Evolutionary conservation across 2,113 vertebrate species (phyloP).

Genomic region (Stegastes partitus): DNA sequence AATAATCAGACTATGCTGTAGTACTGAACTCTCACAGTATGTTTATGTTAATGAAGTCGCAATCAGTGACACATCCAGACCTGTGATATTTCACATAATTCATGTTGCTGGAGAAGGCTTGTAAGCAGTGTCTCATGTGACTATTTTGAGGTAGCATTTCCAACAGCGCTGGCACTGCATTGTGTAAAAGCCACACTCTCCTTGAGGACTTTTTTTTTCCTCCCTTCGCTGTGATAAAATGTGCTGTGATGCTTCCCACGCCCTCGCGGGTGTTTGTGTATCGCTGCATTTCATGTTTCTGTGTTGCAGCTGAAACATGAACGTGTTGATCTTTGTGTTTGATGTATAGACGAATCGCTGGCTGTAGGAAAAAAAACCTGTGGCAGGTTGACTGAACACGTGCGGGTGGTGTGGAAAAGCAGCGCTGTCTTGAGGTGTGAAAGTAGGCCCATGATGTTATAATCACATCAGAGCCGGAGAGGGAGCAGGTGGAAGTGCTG

Average conservation of each 20-base stretch:
- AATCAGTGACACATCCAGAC: neutral
- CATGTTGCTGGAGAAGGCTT: conserved; percentile 23
- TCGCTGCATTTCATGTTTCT: conserved; percentile 37
- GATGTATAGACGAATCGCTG: conserved; percentile 18
- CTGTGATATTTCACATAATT: conserved; percentile 21
- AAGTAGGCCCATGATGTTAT: conserved; percentile 15
- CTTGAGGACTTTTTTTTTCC: conserved; percentile 33
- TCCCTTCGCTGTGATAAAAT: conserved; percentile 35
- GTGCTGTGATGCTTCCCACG: conserved; percentile 24
- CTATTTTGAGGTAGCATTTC: conserved; percentile 66
- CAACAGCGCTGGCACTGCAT: conserved; percentile 6
- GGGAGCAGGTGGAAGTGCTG: conserved; percentile 48
- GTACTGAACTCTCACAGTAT: conserved; percentile 5
- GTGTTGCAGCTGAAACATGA: conserved; percentile 27
- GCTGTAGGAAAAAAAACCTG: conserved; percentile 15
- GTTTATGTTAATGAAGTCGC: conserved; percentile 6
- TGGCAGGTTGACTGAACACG: conserved; percentile 22
- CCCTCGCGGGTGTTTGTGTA: conserved; percentile 21
- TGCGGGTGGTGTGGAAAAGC: conserved; percentile 22
- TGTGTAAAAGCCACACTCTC: conserved; percentile 60
- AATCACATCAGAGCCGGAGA: conserved; percentile 17
- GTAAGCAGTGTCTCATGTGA: neutral
- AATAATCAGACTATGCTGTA: neutral
- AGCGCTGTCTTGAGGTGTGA: conserved; percentile 12
- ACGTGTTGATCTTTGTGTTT: conserved; percentile 31